Evolutionary conservation across 1,140 invertebrate genomes (phyloP).

Genomic region (Drosophila sucinea): DNA sequence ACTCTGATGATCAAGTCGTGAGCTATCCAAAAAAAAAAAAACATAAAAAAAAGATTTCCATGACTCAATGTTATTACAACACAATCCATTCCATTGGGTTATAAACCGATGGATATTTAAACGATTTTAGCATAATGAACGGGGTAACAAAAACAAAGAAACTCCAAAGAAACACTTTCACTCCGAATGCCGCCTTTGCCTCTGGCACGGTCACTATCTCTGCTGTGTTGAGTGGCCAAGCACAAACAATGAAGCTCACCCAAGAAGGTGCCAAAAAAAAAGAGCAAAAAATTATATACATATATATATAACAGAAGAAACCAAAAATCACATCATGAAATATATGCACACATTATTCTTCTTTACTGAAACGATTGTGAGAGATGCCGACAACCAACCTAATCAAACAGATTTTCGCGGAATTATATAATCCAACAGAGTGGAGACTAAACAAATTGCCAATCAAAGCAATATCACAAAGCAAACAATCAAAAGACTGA

Average conservation of each 20-base stretch:
- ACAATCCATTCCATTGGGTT: conserved; percentile 19
- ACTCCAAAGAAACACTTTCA: conserved; percentile 46
- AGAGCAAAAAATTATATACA: conserved; percentile 21
- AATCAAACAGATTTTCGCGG: conserved; percentile 14
- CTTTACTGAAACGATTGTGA: conserved; percentile 32
- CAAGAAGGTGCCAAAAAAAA: conserved; percentile 70
- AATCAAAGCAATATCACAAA: not conserved
- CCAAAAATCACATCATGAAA: conserved; percentile 44
- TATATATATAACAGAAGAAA: conserved; percentile 38
- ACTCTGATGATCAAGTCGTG: conserved; percentile 17
- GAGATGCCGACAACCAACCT: conserved; percentile 24
- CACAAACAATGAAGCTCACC: conserved; percentile 46
- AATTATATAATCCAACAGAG: conserved; percentile 35
- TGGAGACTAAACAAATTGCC: conserved; percentile 1
- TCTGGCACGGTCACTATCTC: not conserved
- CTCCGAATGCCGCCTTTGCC: conserved; percentile 16
- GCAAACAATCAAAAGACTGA: not conserved
- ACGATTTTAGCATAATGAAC: conserved; percentile 71
- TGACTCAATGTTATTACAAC: conserved; percentile 65
- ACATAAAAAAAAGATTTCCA: conserved; percentile 10
- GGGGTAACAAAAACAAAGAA: conserved; percentile 51
- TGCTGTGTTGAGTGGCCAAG: not conserved
- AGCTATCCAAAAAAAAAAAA: not conserved
- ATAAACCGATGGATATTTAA: conserved; percentile 50
- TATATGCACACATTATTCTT: conserved; percentile 38